These are phyloP conservation scores for Drosophila nigrodunni DNA, from an alignment of 1,140 invertebrate species.

Conservation along the genomic window DNA sequence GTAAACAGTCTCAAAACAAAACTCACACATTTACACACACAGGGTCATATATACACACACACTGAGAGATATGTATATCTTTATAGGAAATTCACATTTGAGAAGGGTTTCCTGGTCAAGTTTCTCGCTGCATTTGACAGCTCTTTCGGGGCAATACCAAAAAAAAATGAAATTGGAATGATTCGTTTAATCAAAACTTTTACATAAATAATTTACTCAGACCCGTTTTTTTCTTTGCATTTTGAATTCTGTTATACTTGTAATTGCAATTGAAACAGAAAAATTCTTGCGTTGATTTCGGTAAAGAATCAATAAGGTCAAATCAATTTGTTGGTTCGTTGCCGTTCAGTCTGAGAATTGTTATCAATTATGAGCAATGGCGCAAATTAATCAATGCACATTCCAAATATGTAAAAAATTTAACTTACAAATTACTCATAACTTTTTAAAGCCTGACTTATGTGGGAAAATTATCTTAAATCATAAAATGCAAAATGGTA, in stretches of 20 bases:
- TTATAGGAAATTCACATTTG: slow-evolving; percentile 45
- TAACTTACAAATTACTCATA: neutral
- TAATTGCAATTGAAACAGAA: slow-evolving; percentile 57
- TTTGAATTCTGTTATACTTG: slow-evolving; percentile 26
- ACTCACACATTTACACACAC: slow-evolving; percentile 15
- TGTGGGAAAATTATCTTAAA: neutral
- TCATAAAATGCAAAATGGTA: no score
- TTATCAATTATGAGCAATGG: slow-evolving; percentile 73
- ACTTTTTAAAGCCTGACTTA: no score
- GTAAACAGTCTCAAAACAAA: slow-evolving; percentile 39
- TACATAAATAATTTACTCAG: slow-evolving; percentile 39
- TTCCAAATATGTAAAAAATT: slow-evolving; percentile 12
- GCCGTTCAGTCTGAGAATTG: slow-evolving; percentile 59
- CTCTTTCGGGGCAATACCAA: slow-evolving; percentile 15
- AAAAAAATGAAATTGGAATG: slow-evolving; percentile 9
- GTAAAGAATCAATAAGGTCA: slow-evolving; percentile 72
- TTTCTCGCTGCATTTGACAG: slow-evolving; percentile 59
- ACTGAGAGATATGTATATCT: neutral
- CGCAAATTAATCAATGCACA: slow-evolving; percentile 41
- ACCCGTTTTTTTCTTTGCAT: slow-evolving; percentile 1
- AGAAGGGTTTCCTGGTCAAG: slow-evolving; percentile 62
- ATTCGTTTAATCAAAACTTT: slow-evolving; percentile 52
- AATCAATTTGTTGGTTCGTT: slow-evolving; percentile 64
- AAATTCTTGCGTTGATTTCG: slow-evolving; percentile 27
- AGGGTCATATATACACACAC: neutral